Evolutionary conservation across 1,140 invertebrate species (phyloP).

Genomic region (Drosophila littoralis): DNA sequence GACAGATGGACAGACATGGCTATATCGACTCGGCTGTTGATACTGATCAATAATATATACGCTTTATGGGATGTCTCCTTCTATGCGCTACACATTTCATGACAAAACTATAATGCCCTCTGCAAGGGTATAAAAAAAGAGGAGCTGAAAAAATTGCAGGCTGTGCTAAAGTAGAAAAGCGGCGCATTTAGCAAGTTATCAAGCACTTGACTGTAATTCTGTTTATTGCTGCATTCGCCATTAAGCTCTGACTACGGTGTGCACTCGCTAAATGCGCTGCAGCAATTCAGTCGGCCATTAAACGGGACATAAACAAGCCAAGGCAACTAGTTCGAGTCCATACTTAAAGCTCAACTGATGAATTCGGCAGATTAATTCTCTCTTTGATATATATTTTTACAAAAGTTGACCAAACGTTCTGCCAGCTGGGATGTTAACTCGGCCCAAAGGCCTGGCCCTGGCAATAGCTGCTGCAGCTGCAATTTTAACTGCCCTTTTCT

Average conservation of each 20-base stretch:
- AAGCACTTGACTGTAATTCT: conserved; percentile 79
- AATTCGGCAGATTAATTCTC: neutral
- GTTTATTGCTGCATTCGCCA: conserved; percentile 77
- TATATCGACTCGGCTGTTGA: no score
- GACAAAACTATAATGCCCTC: no score
- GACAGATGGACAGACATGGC: no score
- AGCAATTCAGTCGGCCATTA: neutral
- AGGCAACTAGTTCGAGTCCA: no score
- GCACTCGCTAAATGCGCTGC: conserved; percentile 25
- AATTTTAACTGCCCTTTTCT: conserved; percentile 74
- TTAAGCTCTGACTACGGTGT: conserved; percentile 35
- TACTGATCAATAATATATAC: no score
- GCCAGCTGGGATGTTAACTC: conserved; percentile 18
- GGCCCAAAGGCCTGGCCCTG: conserved; percentile 40
- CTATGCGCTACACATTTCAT: no score
- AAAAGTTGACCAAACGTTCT: neutral
- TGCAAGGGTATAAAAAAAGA: no score
- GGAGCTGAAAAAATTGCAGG: conserved; percentile 16
- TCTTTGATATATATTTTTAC: neutral
- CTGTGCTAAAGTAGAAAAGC: conserved; percentile 21
- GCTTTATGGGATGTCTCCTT: no score
- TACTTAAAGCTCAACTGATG: no score
- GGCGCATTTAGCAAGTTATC: conserved; percentile 75
- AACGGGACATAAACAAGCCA: neutral
- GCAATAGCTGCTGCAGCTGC: conserved; percentile 46